Base-by-base conservation (phyloP, 2,888 invertebrate species). In the Coelogynopora nodosa region DNA sequence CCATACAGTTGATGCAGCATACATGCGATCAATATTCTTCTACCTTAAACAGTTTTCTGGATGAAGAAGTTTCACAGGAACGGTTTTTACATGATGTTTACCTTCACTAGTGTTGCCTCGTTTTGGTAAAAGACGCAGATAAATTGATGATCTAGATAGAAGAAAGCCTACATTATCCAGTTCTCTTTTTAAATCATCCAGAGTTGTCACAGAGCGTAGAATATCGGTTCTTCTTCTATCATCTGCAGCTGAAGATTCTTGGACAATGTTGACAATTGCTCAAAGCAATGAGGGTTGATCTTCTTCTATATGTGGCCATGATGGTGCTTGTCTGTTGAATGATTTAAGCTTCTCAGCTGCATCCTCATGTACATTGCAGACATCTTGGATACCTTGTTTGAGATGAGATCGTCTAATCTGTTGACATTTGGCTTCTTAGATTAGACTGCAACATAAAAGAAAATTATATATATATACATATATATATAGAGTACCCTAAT, bases 11-110 rank as follows among this genome's bases (percentile, higher is more conserved):
- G 90, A 86, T 28, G 87, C 81, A 67, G 89, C 88, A 89, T 90
- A 90, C 2, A 89, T 86, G n/a, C 88, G 87, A 88, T 90, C 90
- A 13, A 86, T 80, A 88, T 91, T 90, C 31, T 82, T 84, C 80
- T 90, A 89, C 67, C 85, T 86, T 49, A 49, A 30, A 83, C 88
- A 84, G 88, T 86, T 85, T 67, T 86, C 26, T 30, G 86, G 67
- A 23, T 67, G 31, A 10, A 83, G 27, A 27, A 85, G 84, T 67
- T 89, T 89, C 18, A 89, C 88, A 26, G 86, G 84, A 18, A 86
- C 86, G n/a, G 86, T 86, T n/a, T 30, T 27, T 5, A 86, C 84
- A 67, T 86, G 67, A 29, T 30, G 30, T 83, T 86, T 86, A 29
- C 84, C 86, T 49, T 86, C 86, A 0, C 0, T 31, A 5, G 86